Percentiles rank a stretch among this genome's conserved stretches.
Conservation (phyloP, 2,797 vertebrate genomes). For the Cryptoblepharus egeriae region DNA sequence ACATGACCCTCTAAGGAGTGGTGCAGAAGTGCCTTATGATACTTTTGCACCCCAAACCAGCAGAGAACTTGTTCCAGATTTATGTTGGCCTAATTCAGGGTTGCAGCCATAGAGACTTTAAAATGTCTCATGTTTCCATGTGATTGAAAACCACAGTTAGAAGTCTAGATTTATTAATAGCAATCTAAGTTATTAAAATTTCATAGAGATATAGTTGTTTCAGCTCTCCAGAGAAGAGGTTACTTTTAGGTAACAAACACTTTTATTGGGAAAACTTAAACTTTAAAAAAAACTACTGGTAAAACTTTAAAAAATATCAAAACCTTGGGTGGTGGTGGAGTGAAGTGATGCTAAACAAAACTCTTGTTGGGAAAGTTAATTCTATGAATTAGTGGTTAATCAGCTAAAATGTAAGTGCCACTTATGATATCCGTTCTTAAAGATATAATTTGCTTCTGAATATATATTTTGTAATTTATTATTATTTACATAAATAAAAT, state of each 20-base stretch:
- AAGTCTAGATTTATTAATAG: constrained; percentile 32
- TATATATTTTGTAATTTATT: no score
- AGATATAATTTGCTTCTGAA: not conserved
- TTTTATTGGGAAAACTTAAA: constrained; percentile 6
- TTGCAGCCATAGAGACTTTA: no score
- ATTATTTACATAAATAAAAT: no score
- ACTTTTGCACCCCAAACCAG: no score
- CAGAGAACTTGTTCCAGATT: no score
- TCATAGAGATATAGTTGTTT: constrained; percentile 13
- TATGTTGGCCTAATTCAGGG: no score
- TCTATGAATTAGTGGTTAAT: not conserved
- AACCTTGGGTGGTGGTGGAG: not conserved
- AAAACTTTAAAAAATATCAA: constrained; percentile 23
- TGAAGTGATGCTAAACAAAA: not conserved
- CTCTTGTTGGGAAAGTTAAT: constrained; percentile 13
- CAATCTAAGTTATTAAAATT: constrained; percentile 29
- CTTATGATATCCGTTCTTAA: not conserved
- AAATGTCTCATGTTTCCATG: not conserved
- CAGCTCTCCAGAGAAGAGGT: not conserved
- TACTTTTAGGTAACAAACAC: constrained; percentile 22
- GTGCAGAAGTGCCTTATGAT: no score
- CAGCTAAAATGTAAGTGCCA: not conserved
- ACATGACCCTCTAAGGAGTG: no score
- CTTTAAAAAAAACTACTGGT: constrained; percentile 1
- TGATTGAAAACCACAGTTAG: constrained; percentile 39